phyloP scores from a whole-genome alignment of 2,888 invertebrate genomes.

The Oasisia sp. region DNA sequence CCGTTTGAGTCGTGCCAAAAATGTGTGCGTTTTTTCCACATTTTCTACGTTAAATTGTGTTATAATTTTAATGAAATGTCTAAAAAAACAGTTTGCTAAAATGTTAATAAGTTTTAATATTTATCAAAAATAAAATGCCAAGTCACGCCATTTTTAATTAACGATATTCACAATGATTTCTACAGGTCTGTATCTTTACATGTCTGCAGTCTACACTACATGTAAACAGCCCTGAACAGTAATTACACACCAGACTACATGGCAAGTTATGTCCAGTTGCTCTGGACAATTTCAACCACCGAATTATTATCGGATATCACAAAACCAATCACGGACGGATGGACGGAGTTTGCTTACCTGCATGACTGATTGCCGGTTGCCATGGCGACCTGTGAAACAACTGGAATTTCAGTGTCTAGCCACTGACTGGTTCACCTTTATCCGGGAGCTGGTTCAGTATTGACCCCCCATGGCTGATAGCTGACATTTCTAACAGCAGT shows the following conservation, averaged over 20 bases:
- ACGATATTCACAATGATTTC: too few relatives aligned
- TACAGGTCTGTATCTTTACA: too few relatives aligned
- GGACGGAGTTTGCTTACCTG: not conserved
- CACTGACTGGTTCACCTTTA: constrained; percentile 4
- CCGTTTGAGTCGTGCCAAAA: too few relatives aligned
- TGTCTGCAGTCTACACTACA: too few relatives aligned
- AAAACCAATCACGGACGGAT: not conserved
- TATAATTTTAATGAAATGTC: too few relatives aligned
- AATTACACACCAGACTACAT: not conserved
- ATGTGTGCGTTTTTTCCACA: too few relatives aligned
- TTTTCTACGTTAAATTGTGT: too few relatives aligned
- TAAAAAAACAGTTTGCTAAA: too few relatives aligned
- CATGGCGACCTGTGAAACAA: not conserved
- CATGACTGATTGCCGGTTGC: not conserved
- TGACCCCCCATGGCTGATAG: not conserved
- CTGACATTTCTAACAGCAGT: not conserved
- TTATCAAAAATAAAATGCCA: too few relatives aligned
- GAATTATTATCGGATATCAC: not conserved
- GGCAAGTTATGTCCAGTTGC: not conserved
- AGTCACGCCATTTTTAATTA: too few relatives aligned
- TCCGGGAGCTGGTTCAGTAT: not conserved
- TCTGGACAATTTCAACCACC: not conserved
- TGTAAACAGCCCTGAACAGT: not conserved
- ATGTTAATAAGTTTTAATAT: too few relatives aligned
- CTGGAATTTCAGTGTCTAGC: constrained; percentile 17